phyloP scores from a whole-genome alignment of 2,888 invertebrate species.

The Netelia fuscicornis region DNA sequence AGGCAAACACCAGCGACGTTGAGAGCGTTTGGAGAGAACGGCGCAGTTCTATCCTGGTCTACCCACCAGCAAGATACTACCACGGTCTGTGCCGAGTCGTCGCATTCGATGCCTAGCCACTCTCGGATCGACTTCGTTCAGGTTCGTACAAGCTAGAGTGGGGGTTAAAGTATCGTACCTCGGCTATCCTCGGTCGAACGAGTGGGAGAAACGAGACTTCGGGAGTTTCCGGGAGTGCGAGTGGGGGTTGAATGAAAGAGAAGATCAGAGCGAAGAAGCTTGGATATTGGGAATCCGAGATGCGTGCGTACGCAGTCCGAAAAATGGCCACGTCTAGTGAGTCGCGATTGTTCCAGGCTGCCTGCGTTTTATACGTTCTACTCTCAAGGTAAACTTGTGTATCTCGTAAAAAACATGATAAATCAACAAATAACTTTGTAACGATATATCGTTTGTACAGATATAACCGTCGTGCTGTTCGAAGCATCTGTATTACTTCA shows the following conservation, averaged over 20 bases:
- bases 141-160: constrained; percentile 12
- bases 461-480: no score
- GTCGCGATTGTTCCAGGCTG: no score
- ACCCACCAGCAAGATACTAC: constrained; percentile 51
- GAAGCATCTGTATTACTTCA: no score
- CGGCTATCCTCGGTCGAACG: constrained; percentile 4
- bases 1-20: constrained; percentile 14
- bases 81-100: constrained; percentile 21
- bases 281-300: neutral
- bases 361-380: no score
- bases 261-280: constrained; percentile 1
- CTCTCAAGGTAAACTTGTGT: no score
- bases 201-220: neutral
- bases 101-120: constrained; percentile 19
- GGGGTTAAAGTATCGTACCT: constrained; percentile 14
- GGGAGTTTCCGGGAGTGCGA: neutral
- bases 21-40: constrained; percentile 12
- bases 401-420: no score
- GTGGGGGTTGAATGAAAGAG: neutral
- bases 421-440: no score
- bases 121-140: constrained; percentile 28
- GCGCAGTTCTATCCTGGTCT: constrained; percentile 53
- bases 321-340: no score
- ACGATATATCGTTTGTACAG: no score
- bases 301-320: neutral